phyloP scores from a whole-genome alignment of 2,113 vertebrate species.

The Cyprinus carpio region DNA sequence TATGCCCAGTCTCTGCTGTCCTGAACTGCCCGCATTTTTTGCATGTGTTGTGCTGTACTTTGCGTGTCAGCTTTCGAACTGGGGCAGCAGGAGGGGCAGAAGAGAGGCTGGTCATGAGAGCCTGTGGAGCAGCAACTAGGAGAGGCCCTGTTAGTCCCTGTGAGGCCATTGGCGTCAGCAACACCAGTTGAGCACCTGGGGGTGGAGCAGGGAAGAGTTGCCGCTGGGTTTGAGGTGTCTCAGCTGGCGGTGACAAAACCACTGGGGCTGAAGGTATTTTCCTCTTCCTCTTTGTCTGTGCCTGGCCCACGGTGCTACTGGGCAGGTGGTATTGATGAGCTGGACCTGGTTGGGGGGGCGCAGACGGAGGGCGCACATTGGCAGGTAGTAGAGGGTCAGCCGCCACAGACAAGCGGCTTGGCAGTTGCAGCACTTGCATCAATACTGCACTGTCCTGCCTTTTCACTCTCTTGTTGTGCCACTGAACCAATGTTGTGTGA shows the following conservation, averaged over 20 bases:
- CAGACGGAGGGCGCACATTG: background rate
- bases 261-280: background rate
- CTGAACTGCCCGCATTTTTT: constrained; percentile 39
- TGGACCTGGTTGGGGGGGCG: background rate
- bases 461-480: constrained; percentile 32
- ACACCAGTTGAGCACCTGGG: background rate
- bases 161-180: background rate
- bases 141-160: background rate
- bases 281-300: constrained; percentile 24
- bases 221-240: background rate
- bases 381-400: constrained; percentile 6
- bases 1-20: constrained; percentile 33
- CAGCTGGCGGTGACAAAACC: background rate
- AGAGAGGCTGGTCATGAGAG: background rate
- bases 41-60: too few species aligned
- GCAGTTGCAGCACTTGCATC: constrained; percentile 15
- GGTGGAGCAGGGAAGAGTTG: constrained; percentile 7
- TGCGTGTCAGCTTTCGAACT: background rate
- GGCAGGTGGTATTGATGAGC: constrained; percentile 33
- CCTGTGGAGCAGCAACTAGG: background rate
- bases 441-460: background rate
- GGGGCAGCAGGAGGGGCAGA: background rate
- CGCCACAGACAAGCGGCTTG: constrained; percentile 8
- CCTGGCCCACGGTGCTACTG: constrained; percentile 28
- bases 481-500: constrained; percentile 33